These are phyloP conservation scores for Polyommatus icarus DNA, from an alignment of 2,888 invertebrate genomes.

Conservation along the genomic window DNA sequence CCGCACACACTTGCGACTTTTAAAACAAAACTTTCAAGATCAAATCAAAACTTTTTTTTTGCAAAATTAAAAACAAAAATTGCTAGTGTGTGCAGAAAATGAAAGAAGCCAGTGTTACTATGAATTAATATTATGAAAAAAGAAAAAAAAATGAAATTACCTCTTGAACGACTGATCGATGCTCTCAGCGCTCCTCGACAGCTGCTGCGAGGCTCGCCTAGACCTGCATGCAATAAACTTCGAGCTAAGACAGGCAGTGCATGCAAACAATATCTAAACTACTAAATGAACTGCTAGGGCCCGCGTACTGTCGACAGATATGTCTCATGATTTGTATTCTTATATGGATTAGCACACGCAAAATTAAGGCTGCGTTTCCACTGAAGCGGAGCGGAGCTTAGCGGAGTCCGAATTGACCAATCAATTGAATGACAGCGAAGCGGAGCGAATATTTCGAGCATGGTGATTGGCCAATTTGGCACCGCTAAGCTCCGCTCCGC, in stretches of 20 bases:
- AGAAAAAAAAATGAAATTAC: constrained; percentile 58
- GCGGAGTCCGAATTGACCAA: too few species aligned
- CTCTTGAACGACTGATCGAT: constrained; percentile 81
- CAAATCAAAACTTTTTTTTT: neutral
- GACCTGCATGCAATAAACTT: constrained; percentile 86
- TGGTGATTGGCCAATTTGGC: too few species aligned
- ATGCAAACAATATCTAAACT: constrained; percentile 56
- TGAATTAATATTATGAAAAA: neutral
- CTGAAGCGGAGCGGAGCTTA: too few species aligned
- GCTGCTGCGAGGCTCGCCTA: constrained; percentile 92
- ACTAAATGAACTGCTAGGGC: constrained; percentile 32
- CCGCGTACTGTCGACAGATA: neutral
- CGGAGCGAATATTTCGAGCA: too few species aligned
- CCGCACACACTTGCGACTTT: constrained; percentile 29
- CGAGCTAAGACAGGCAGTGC: constrained; percentile 74
- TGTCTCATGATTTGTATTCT: neutral
- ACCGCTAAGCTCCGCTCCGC: too few species aligned
- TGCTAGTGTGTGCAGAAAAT: neutral
- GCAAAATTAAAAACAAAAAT: neutral
- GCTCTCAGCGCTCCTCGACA: constrained; percentile 84
- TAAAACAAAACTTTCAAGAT: neutral
- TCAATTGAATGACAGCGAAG: too few species aligned
- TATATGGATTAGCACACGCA: neutral
- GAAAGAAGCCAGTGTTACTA: neutral
- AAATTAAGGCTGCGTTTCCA: too few species aligned